Evolutionary conservation across 2,797 vertebrate genomes (phyloP).

Genomic region (Percopsis omiscomaycus): DNA sequence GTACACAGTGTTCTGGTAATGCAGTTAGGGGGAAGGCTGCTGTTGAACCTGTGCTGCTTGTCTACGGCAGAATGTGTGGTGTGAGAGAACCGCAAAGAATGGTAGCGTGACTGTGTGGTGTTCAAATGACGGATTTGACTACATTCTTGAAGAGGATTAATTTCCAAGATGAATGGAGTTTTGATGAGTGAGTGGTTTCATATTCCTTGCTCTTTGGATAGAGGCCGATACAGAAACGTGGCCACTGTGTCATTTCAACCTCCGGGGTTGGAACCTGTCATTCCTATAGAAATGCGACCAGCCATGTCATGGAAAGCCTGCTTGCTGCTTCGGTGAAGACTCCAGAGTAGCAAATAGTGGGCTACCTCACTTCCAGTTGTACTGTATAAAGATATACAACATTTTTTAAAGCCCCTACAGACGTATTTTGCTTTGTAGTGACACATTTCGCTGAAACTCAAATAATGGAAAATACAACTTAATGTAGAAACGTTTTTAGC

Average conservation of each 20-base stretch:
- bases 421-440: too few relatives aligned
- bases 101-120: conserved; percentile 35
- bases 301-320: background rate
- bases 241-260: conserved; percentile 13
- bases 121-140: conserved; percentile 53
- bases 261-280: background rate
- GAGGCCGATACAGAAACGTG: conserved; percentile 11
- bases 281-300: conserved; percentile 3
- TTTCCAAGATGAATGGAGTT: conserved; percentile 51
- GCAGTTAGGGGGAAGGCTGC: conserved; percentile 4
- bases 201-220: conserved; percentile 14
- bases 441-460: too few relatives aligned
- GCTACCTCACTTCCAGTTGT: background rate
- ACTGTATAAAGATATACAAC: background rate
- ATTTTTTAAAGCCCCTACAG: too few relatives aligned
- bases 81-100: conserved; percentile 13
- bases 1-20: conserved; percentile 19
- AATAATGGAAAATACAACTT: too few relatives aligned
- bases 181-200: conserved; percentile 45
- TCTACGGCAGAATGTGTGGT: conserved; percentile 23
- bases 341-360: background rate
- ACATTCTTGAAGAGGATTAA: conserved; percentile 30
- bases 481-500: too few relatives aligned
- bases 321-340: background rate
- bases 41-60: conserved; percentile 3